Conservation (phyloP, 2,113 vertebrate genomes). For the Catharus bicknelli region DNA sequence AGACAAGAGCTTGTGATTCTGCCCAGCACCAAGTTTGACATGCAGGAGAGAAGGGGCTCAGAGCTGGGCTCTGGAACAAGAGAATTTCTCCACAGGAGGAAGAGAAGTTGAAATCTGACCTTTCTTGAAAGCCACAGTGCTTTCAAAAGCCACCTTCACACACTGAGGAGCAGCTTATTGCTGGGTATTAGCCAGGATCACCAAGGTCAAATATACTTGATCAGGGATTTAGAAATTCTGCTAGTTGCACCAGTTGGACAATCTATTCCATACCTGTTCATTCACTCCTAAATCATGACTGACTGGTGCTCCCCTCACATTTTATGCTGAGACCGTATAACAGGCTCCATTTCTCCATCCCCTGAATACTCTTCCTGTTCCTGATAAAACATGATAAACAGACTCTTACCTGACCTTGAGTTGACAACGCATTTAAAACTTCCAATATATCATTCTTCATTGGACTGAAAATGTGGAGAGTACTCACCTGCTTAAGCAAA, state of each 20-base stretch:
- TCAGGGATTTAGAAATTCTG: background rate
- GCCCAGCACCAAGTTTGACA: rapidly evolving
- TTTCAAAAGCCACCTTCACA: background rate
- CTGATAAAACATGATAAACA: conserved; percentile 29
- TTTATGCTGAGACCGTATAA: background rate
- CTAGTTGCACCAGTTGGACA: background rate
- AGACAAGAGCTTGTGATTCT: background rate
- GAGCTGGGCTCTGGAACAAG: background rate
- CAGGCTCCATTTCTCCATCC: background rate
- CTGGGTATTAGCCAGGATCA: background rate
- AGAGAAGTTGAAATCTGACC: background rate
- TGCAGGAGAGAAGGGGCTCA: background rate
- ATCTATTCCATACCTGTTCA: background rate
- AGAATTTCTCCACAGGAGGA: background rate
- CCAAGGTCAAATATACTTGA: background rate
- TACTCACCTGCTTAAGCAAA: background rate
- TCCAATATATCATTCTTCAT: background rate
- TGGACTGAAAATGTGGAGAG: background rate
- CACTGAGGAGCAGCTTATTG: background rate
- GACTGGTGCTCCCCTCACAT: background rate
- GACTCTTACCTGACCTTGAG: conserved; percentile 8
- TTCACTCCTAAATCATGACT: conserved; percentile 7
- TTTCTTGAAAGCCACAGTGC: background rate
- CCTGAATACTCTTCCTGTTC: background rate
- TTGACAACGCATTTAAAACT: background rate